Percentiles rank a stretch among this genome's conserved stretches.
These are phyloP conservation scores for Andrena marginata DNA, from an alignment of 2,888 invertebrate genomes.

Conservation along the genomic window DNA sequence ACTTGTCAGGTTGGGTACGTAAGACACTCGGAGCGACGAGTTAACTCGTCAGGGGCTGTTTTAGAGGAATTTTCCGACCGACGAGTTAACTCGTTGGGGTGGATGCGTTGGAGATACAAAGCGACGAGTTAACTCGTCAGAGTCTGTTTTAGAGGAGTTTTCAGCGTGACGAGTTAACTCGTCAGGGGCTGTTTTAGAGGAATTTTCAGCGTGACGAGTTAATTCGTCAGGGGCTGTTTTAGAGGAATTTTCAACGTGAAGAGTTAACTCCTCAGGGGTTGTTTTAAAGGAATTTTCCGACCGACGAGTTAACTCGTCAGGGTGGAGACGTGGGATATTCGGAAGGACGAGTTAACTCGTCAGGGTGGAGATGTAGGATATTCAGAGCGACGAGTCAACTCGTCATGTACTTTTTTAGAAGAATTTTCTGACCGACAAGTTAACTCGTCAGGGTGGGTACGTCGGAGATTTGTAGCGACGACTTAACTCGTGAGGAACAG, in stretches of 20 bases:
- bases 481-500: too few relatives aligned
- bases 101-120: not conserved
- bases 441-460: not conserved
- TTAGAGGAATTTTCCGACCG: not conserved
- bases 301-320: not conserved
- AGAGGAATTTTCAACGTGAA: not conserved
- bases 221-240: too few relatives aligned
- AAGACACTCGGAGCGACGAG: not conserved
- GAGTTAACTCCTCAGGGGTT: not conserved
- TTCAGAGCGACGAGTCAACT: not conserved
- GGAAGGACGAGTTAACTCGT: too few relatives aligned
- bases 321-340: not conserved
- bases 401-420: not conserved
- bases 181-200: not conserved
- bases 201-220: not conserved
- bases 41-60: not conserved
- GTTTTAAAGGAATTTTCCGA: not conserved
- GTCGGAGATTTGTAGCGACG: too few relatives aligned
- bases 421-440: not conserved
- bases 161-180: not conserved
- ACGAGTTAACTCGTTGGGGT: not conserved
- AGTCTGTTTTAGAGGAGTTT: not conserved
- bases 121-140: not conserved
- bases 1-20: not conserved
- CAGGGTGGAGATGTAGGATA: too few relatives aligned